Base-by-base conservation (phyloP, 2,113 vertebrate genomes). In the Labeo rohita region DNA sequence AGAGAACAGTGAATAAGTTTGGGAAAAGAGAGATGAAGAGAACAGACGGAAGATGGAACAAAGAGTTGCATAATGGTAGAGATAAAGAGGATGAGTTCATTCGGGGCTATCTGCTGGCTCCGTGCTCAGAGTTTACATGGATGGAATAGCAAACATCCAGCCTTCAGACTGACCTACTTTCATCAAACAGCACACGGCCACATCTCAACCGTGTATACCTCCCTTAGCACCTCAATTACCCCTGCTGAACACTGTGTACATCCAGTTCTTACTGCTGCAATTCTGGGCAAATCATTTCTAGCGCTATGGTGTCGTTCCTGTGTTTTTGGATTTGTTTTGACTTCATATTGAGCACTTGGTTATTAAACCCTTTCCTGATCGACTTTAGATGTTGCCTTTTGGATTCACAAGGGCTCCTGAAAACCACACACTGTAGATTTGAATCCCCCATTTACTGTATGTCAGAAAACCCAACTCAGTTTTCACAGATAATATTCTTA, bases 101-200 rank as follows among this genome's bases (percentile, higher is more conserved):
- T 90, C 86, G 28, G 89, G 93, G 92, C 91, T 90, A 92, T 79
- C 89, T 91, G 90, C 90, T 84, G 89, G 90, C 92, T 91, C 75
- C 28, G 84, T 89, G 89, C 91, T 91, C 91, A 93, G 92, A 91
- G 88, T 92, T 91, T 90, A 92, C 93, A 92, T 68, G 86, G 92
- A 85, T 89, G 87, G 94, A 92, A 94, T 95, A 94, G 92, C 93
- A 95, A 95, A 90, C 91, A 93, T 91, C 79, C 84, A 87, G 84
- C 88, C 88, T 90, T 82, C 83, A 82, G 88, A 92, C 93, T 94
- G 94, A 95, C 95, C 94, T 92, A 94, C 90, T 94, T 95, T 92
- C 90, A 93, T 89, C 88, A 90, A 86, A 87, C 87, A 90, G 94
- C 93, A 94, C 89, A 94, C 87, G 90, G 90, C 91, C 84, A 84